Evolutionary conservation across 2,888 invertebrate genomes (phyloP).

Genomic region (Leucoma salicis): DNA sequence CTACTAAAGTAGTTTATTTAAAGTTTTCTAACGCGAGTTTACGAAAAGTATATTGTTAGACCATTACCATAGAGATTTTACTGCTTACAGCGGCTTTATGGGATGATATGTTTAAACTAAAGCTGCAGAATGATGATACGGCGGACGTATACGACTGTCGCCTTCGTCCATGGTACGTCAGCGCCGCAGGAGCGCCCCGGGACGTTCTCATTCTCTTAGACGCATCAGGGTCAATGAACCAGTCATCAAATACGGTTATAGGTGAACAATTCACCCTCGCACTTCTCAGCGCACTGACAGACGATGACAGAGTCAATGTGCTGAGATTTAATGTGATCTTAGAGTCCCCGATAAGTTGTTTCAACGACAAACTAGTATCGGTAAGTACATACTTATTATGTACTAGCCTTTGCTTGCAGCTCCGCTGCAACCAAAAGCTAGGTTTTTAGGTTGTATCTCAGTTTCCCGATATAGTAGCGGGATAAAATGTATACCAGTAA

Average conservation of each 20-base stretch:
- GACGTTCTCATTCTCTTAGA: constrained; percentile 69
- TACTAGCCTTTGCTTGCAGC: no score
- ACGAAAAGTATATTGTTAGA: background rate
- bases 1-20: no score
- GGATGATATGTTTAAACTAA: constrained; percentile 63
- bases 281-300: constrained; percentile 68
- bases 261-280: constrained; percentile 62
- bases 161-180: constrained; percentile 72
- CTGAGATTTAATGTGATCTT: constrained; percentile 60
- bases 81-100: constrained; percentile 57
- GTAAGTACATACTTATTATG: no score
- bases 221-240: constrained; percentile 70
- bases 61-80: background rate
- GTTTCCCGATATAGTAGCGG: no score
- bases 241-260: constrained; percentile 59
- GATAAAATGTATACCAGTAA: no score
- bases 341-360: constrained; percentile 65
- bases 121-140: constrained; percentile 39
- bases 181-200: constrained; percentile 67
- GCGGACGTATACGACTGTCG: constrained; percentile 69
- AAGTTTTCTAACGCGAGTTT: no score
- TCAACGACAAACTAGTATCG: constrained; percentile 64
- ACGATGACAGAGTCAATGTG: constrained; percentile 72
- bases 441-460: no score
- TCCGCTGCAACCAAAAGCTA: no score